Evolutionary conservation across 2,797 vertebrate species (phyloP), one percentile per base, ranked within the genome.

Genomic region (Poecilia gillii): DNA sequence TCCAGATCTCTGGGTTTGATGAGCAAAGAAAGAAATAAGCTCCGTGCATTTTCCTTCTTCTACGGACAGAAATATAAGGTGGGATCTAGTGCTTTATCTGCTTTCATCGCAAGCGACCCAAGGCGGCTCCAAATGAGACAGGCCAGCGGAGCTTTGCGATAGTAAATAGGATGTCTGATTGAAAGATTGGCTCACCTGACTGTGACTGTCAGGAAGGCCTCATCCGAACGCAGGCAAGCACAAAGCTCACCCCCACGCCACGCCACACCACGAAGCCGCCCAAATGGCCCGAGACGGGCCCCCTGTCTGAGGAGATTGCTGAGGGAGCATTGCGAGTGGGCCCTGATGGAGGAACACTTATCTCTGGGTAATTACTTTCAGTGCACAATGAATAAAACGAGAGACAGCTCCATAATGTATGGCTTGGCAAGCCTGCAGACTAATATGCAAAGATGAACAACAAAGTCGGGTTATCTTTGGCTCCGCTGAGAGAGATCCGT

Each of bases 301-400:
- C 84, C 88, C 78, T 93, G 91, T 93, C 92, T 86, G 88, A 84
- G 90, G 90, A 91, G 92, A 92, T 92, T 91, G 90, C 90, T 90
- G 93, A 90, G 51, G 77, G 86, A 85, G 90, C 41, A 77, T 86
- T 78, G 77, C 66, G 85, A 90, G 89, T 81, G 83, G 90, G 88
- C 86, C 77, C 86, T 75, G 85, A 90, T 86, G 89, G 88, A 92
- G 85, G 87, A 90, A 89, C 87, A 92, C 92, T 95, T 94, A 94
- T 96, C 92, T 94, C 89, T 81, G 91, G 89, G 92, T 94, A 95
- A 95, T 95, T 95, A 94, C 93, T 90, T 90, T 92, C 87, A 72
- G 80, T 90, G 90, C 92, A 94, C 92, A 94, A 95, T 93, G 93
- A 95, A 93, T 92, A 89, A 93, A 94, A 94, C 93, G 92, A 94